phyloP scores from a whole-genome alignment of 1,140 invertebrate species.

The Bilobella aurantiaca region DNA sequence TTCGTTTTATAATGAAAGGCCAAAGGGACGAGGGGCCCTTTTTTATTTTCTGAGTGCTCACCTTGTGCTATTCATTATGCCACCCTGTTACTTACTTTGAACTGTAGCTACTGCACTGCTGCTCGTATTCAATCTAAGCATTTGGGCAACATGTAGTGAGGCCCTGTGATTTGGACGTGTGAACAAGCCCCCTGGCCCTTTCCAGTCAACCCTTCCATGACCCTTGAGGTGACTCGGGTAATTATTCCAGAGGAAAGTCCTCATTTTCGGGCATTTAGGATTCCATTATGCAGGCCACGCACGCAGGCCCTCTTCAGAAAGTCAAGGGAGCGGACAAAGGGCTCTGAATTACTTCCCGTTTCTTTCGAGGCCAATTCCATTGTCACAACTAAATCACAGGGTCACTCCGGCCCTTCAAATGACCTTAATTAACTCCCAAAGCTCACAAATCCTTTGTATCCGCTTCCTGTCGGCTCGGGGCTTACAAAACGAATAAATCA shows the following conservation, averaged over 20 bases:
- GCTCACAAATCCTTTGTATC: not conserved
- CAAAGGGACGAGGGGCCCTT: not conserved
- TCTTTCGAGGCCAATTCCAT: not conserved
- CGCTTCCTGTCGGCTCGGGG: no score
- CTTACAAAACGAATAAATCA: no score
- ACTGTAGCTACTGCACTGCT: no score
- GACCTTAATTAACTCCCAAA: conserved; percentile 1
- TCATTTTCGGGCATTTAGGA: not conserved
- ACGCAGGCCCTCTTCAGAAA: not conserved
- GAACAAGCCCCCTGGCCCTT: not conserved
- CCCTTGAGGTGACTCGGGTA: not conserved
- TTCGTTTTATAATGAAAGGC: not conserved
- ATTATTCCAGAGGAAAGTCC: not conserved
- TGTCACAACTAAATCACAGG: not conserved
- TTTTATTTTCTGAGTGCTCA: not conserved
- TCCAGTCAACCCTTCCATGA: not conserved
- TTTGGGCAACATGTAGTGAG: no score
- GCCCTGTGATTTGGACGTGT: not conserved
- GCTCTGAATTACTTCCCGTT: not conserved
- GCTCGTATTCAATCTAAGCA: no score
- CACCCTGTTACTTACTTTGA: not conserved
- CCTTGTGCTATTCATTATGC: conserved; percentile 1
- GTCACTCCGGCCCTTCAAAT: conserved; percentile 1
- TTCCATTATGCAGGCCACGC: not conserved
- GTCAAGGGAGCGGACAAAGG: conserved; percentile 2